These are phyloP conservation scores for Cheirogaleus major DNA, from an alignment of 2,797 vertebrate genomes.

Conservation along the genomic window DNA sequence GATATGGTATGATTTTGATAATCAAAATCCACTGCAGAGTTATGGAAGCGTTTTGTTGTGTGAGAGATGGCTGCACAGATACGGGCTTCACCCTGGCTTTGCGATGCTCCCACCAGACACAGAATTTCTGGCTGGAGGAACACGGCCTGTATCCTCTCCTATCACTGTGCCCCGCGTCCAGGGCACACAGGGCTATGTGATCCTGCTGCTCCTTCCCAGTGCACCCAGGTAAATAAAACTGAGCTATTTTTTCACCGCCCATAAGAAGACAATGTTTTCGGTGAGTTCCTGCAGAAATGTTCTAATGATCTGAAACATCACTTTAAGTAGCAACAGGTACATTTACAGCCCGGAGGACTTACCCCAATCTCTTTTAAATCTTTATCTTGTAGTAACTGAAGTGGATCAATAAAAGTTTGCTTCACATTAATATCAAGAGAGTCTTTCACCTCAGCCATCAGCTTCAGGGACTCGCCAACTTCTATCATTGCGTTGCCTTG, in stretches of 20 bases:
- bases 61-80: background rate
- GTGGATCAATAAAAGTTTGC: slow-evolving; percentile 95
- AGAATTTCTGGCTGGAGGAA: background rate
- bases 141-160: rapidly evolving
- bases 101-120: background rate
- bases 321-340: background rate
- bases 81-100: background rate
- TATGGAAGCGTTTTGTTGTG: background rate
- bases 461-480: slow-evolving; percentile 94
- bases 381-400: slow-evolving; percentile 95
- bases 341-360: slow-evolving; percentile 68
- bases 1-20: background rate
- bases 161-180: background rate
- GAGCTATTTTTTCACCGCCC: no score
- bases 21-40: background rate
- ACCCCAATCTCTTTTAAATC: slow-evolving; percentile 97
- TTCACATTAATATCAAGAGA: slow-evolving; percentile 95
- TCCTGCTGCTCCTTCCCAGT: background rate
- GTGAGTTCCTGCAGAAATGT: background rate
- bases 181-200: background rate
- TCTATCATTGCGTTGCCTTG: slow-evolving; percentile 91
- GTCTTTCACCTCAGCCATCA: slow-evolving; percentile 96
- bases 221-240: background rate
- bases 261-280: background rate
- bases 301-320: background rate